Base-by-base conservation (phyloP, 2,113 vertebrate species). In the Rhinichthys klamathensis region DNA sequence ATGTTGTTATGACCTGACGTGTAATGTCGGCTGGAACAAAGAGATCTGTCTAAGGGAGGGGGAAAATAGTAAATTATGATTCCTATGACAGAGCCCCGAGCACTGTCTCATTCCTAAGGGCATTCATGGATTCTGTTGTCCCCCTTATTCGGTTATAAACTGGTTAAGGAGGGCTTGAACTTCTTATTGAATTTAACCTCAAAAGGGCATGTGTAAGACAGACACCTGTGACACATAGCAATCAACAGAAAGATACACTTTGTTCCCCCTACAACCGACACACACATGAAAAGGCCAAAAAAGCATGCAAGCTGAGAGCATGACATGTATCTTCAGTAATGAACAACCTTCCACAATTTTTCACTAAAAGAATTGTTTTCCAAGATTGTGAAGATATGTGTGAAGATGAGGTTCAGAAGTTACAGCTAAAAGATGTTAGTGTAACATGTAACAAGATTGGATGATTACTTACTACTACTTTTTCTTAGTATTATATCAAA, bases 51-150 rank as follows among this genome's bases (percentile, higher is more conserved):
- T 54, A 67, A 74, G 69, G 21, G 61, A 58, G 61, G 67, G 61
- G 44, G 83, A 10, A 65, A 63, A 84, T 32, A 78, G 54, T 10
- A 51, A 88, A 85, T 85, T 86, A 77, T 10, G 80, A 83, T 85
- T 88, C 78, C 56, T 88, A 56, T 56, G 84, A 86, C 27, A 6
- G 32, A 67, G 58, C 38, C 21, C 30, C 2, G 49, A 74, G 67
- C 38, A 30, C 38, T 16, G 49, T 79, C 58, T 88, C 87, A 84
- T 86, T 84, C 84, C 81, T 88, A 85, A 60, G 84, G 80, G 84
- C 78, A 83, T 80, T 86, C 78, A 84, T 84, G 87, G 80, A 83
- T 88, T 65, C 81, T 84, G 58, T 69, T 80, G 84, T 86, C 69
- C 80, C 49, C 44, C 56, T 86, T 81, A 88, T 88, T 86, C 23